Evolutionary conservation across 2,888 invertebrate genomes (phyloP), one percentile per base, ranked within the genome.

Genomic region (Melieria picta): DNA sequence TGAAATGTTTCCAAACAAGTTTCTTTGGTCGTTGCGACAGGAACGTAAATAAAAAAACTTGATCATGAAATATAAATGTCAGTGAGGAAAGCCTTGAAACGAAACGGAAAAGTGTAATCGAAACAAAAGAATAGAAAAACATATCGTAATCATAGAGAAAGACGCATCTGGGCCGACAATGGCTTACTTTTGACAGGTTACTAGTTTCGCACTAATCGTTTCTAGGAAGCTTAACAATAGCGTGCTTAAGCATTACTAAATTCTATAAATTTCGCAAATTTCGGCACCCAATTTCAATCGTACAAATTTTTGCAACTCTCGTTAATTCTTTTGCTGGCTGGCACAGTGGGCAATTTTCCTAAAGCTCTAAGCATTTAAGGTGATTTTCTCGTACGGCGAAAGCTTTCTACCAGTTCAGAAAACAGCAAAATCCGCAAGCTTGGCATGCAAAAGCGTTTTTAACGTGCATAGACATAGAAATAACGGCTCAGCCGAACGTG

Each of bases 151-250:
- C 43, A 45, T 30, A 60, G 55, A 72, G 77, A 81, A 80, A 80
- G 77, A 79, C 76, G 73, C 79, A 80, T 79, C 80, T 79, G 75
- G 75, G 80, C 85, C 85, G 84, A 85, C 85, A 85, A 85, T 85
- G 82, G 84, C 84, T 85, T 84, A 85, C 85, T 85, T 82, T 84
- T 80, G 77, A 81, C 80, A 81, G 79, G 56, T 65, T 6, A 45
- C 13, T 42, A 16, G 30, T 16, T 5, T 16, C 5, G 30, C 5
- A 7, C 6, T 1, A 30, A 58, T 13, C 5, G 11, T 7, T 16
- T 5, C 16, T n/a, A 13, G 30, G 42, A 30, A 58, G 58, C 58
- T 58, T 58, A 16, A 16, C n/a, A 30, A 30, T 42, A 58, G 58
- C 58, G 58, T 58, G 58, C 58, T 58, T 58, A 4, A 58, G 72